Evolutionary conservation across 1,140 invertebrate genomes (phyloP), one percentile per base, ranked within the genome.

Genomic region (Drosophila tropicalis): DNA sequence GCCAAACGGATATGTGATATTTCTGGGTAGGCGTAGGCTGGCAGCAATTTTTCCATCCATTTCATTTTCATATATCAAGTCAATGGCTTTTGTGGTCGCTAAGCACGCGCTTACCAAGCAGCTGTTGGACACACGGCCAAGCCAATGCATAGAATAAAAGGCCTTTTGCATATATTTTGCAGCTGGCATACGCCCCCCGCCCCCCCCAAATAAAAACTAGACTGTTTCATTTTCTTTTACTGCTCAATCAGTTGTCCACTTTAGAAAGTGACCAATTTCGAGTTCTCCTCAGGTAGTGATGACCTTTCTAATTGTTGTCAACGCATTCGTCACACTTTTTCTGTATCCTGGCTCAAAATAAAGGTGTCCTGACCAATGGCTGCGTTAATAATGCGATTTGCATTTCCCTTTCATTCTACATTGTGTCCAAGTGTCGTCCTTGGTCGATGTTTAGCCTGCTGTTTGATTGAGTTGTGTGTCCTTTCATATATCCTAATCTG

Each of bases 361-460:
- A 68, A 68, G 65, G 62, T 40, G 39, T 15, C 13, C 36, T 66
- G 65, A 68, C 65, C 75, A 64, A 64, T 60, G 64, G 29, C 81
- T 70, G 85, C 72, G 72, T 90, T 81, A 85, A 90, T 90, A 90
- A 90, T 90, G 85, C 86, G 85, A 90, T 90, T 90, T 90, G 86
- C 85, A 90, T 90, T 87, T 83, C 70, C 66, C 62, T 66, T 80
- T 72, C 39, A 72, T 56, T 41, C n/a, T n/a, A 15, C 57, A 51
- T 56, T 61, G 58, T 55, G 51, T 47, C 61, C 15, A 54, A 15
- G 40, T 55, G 76, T 62, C 69, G 15, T 19, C 55, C 41, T 17
- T 44, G 41, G n/a, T 19, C 44, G 15, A 9, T 76, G 32, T 69
- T 76, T 79, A 67, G 70, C 84, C 83, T 89, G 84, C 83, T 87